These are phyloP conservation scores for Atherinosoma microstoma DNA, from an alignment of 2,797 vertebrate species.

Conservation along the genomic window DNA sequence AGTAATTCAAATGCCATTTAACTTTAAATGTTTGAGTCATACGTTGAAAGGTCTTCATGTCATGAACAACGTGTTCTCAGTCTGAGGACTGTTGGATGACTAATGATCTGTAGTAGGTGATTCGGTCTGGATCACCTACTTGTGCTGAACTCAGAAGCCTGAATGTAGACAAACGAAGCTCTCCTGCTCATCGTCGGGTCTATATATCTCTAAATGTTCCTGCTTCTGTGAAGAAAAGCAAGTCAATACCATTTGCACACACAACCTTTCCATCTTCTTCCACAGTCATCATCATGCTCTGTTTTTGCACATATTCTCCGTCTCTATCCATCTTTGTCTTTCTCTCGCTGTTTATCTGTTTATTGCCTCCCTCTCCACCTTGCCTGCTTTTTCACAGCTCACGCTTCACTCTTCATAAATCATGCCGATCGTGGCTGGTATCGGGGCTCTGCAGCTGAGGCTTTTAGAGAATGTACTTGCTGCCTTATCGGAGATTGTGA, in stretches of 20 bases:
- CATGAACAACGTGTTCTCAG: constrained; percentile 15
- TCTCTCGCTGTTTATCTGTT: constrained; percentile 20
- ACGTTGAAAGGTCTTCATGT: constrained; percentile 34
- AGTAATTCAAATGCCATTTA: constrained; percentile 35
- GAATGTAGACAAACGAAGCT: background rate
- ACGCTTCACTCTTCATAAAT: constrained; percentile 49
- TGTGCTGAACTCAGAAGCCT: constrained; percentile 28
- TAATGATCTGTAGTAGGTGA: constrained; percentile 26
- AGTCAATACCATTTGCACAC: background rate
- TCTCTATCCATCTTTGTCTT: constrained; percentile 32
- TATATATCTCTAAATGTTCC: background rate
- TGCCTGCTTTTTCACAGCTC: constrained; percentile 23
- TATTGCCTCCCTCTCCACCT: constrained; percentile 13
- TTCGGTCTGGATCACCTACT: constrained; percentile 17
- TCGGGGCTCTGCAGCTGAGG: constrained; percentile 21
- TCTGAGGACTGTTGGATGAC: constrained; percentile 35
- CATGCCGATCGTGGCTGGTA: background rate
- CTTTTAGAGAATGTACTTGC: background rate
- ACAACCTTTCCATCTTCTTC: constrained; percentile 29
- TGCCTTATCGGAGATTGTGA: constrained; percentile 5
- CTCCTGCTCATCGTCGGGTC: background rate
- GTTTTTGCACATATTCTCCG: constrained; percentile 12
- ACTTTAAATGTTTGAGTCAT: constrained; percentile 35
- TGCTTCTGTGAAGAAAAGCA: background rate
- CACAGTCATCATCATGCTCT: constrained; percentile 9